phyloP scores from a whole-genome alignment of 2,113 vertebrate species.

The Progne subis region DNA sequence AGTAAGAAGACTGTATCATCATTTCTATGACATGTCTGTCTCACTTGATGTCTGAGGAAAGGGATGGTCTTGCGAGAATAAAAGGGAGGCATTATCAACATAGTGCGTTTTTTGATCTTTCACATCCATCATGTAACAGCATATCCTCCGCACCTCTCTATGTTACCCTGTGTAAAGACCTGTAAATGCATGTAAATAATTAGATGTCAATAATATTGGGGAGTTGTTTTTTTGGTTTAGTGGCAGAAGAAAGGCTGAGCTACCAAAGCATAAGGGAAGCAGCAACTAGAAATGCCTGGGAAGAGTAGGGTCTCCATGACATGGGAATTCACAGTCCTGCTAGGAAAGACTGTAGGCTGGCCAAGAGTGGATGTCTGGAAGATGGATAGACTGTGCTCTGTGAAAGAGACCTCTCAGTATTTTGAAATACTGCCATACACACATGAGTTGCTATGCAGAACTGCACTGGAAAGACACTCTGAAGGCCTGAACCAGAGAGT shows the following conservation, averaged over 20 bases:
- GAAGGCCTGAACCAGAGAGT: neutral
- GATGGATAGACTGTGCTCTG: neutral
- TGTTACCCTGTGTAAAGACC: neutral
- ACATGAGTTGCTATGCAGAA: neutral
- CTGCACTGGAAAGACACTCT: neutral
- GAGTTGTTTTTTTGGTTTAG: neutral
- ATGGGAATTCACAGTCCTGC: neutral
- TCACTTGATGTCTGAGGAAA: neutral
- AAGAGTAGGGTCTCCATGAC: neutral
- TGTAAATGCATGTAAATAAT: neutral
- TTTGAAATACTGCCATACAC: neutral
- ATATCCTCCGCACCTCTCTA: neutral
- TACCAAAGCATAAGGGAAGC: neutral
- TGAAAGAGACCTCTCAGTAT: neutral
- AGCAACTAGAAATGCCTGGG: neutral
- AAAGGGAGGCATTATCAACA: neutral
- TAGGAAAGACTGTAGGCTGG: neutral
- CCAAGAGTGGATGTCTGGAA: neutral
- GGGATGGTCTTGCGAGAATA: neutral
- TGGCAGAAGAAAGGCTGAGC: neutral
- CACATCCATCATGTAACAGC: neutral
- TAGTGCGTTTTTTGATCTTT: neutral
- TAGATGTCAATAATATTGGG: neutral
- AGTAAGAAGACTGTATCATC: neutral
- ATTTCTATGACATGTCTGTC: neutral